A percentile compares a stretch with the other conserved stretches of the same genome.
These are phyloP conservation scores for Anthopleura xanthogrammica DNA, from an alignment of 92 coral and sea anemone genomes.

Conservation along the genomic window DNA sequence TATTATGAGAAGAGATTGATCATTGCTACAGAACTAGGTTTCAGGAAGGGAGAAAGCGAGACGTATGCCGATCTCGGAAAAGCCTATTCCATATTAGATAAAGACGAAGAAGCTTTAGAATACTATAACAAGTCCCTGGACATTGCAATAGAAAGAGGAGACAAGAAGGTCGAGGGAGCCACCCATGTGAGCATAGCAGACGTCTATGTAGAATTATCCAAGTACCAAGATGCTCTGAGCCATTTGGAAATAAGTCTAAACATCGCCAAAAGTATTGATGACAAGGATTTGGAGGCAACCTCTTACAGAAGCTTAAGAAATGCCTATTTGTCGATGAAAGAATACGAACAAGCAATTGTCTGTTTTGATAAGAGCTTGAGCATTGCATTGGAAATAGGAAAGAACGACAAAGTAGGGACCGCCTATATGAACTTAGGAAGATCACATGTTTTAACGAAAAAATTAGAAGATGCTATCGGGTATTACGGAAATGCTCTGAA, in stretches of 20 bases:
- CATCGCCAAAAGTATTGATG: not conserved
- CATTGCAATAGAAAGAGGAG: constrained; percentile 5
- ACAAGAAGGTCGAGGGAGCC: constrained; percentile 2
- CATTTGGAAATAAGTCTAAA: not conserved
- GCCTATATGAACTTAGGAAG: not conserved
- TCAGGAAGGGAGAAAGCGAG: constrained; percentile 7
- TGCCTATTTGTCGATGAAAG: not conserved
- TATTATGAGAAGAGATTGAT: not conserved
- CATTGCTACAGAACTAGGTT: constrained; percentile 4
- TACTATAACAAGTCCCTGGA: not conserved
- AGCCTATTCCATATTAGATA: not conserved
- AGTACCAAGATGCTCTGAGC: not conserved
- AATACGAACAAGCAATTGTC: not conserved
- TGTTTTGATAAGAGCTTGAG: not conserved
- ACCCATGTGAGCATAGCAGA: not conserved
- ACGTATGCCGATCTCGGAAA: constrained; percentile 18
- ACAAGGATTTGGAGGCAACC: not conserved
- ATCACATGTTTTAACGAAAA: not conserved
- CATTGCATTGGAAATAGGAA: not conserved
- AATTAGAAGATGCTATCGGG: not conserved
- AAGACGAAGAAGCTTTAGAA: not conserved
- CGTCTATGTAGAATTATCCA: not conserved
- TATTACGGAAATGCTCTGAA: not conserved
- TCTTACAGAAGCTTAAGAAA: not conserved
- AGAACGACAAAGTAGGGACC: not conserved